Percentiles rank a stretch among this genome's conserved stretches.
phyloP scores from a whole-genome alignment of 2,888 invertebrate species.

The Oxytorus armatus region DNA sequence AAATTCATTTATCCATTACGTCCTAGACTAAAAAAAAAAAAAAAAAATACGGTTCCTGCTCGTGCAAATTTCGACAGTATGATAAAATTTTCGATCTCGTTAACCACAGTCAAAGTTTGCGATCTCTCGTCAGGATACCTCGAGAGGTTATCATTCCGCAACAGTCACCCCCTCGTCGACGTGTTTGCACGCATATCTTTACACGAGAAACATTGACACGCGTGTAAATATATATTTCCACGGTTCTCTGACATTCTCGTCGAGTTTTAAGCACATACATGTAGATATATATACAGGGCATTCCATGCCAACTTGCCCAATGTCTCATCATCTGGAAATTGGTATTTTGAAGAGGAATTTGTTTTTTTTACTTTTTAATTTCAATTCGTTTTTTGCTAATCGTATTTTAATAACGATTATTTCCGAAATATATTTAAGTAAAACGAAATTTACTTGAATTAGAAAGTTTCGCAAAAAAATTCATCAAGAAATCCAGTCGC shows the following conservation, averaged over 20 bases:
- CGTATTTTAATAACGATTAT: too few species aligned
- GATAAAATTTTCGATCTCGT: slow-evolving; percentile 39
- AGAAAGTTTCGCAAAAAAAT: too few species aligned
- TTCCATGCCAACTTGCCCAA: neutral
- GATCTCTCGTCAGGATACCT: slow-evolving; percentile 60
- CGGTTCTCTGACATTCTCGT: slow-evolving; percentile 45
- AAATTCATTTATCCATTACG: too few species aligned
- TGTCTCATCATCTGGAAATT: neutral
- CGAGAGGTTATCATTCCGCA: slow-evolving; percentile 51
- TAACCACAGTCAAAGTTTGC: slow-evolving; percentile 56
- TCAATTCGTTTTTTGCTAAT: too few species aligned
- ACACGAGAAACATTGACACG: neutral
- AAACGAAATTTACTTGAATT: too few species aligned
- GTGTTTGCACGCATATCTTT: slow-evolving; percentile 43
- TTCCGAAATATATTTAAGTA: too few species aligned
- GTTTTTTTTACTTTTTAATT: too few species aligned
- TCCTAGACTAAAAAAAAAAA: too few species aligned
- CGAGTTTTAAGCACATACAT: slow-evolving; percentile 41
- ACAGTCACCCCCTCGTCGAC: slow-evolving; percentile 52
- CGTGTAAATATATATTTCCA: slow-evolving; percentile 1
- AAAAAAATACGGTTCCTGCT: neutral
- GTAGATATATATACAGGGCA: neutral
- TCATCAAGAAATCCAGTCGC: too few species aligned
- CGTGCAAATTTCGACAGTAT: neutral
- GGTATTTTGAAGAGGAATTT: too few species aligned